Evolutionary conservation across 2,113 vertebrate species (phyloP), one percentile per base, ranked within the genome.

Genomic region (Oenanthe oenanthe): DNA sequence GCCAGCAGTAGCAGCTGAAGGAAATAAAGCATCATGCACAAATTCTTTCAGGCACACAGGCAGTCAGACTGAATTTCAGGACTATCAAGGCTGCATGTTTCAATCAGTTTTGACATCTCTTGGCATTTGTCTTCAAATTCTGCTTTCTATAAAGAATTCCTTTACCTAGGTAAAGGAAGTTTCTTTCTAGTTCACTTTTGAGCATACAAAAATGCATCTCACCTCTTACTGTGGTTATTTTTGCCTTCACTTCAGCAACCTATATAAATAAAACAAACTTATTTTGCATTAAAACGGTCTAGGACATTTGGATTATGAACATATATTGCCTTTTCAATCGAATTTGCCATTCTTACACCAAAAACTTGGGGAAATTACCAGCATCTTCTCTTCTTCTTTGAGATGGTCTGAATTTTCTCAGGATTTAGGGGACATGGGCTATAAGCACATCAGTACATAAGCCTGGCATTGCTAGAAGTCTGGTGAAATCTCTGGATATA

Each of bases 21-120:
- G 67, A 96, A 92, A 92, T 13, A 95, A 87, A 96, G 56, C 61
- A 85, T 96, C 14, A 9, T 51, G 81, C 85, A 95, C 82, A 94
- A 96, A 93, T 75, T 91, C 65, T 93, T 95, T 89, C 94, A 97
- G 90, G 47, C 48, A 62, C 1, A 0, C 45, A 81, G 45, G 42
- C 71, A 89, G 34, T 13, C 96, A 97, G 92, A 73, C 88, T 56
- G 94, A 88, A 97, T 96, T 97, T 97, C 93, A 89, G 63, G 90
- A 66, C 80, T 97, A 96, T 97, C 97, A 97, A 94, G 85, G 58
- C 70, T 97, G 75, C 93, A 68, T 51, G 24, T 97, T 97, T 98
- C 97, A 98, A 98, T 98, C 97, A 97, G 85, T 96, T 97, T 65
- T 95, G 97, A 97, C 93, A 97, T 58, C 71, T 95, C 85, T 73